Conservation (phyloP, 37 sponge, comb jelly and placozoan species). For the Agelas oroides region DNA sequence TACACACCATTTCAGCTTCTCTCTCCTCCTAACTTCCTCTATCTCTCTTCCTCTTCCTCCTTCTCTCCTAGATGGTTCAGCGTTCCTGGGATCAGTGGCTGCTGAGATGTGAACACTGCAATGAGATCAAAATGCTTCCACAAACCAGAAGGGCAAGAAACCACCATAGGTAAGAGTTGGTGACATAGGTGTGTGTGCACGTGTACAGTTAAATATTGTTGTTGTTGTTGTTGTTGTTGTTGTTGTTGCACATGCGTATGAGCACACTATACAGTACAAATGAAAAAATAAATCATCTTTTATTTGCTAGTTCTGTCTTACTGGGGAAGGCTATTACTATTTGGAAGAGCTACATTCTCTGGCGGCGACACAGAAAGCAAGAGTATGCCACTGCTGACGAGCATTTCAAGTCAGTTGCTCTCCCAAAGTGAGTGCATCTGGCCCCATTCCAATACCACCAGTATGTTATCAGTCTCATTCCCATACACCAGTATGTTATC, state of each 20-base stretch:
- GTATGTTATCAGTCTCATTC: too few species aligned
- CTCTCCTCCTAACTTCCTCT: neutral
- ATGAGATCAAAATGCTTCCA: slow-evolving; percentile 53
- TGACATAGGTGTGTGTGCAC: too few species aligned
- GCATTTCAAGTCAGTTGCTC: slow-evolving; percentile 43
- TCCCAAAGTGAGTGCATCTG: slow-evolving; percentile 46
- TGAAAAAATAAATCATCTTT: neutral
- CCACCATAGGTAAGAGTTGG: slow-evolving; percentile 10
- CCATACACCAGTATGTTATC: too few species aligned
- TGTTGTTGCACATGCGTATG: neutral
- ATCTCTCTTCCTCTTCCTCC: too few species aligned
- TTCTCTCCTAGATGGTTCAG: neutral
- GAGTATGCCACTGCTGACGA: slow-evolving; percentile 25
- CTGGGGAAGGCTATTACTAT: neutral
- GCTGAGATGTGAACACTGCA: slow-evolving; percentile 59
- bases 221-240: too few species aligned
- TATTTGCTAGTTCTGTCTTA: neutral
- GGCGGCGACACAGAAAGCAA: slow-evolving; percentile 29
- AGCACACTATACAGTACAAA: neutral
- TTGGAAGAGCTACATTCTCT: slow-evolving; percentile 38
- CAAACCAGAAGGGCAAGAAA: slow-evolving; percentile 35
- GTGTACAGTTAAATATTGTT: too few species aligned
- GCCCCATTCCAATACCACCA: too few species aligned
- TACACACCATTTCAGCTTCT: neutral
- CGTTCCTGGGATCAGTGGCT: slow-evolving; percentile 51